Base-by-base conservation (phyloP, 2,113 vertebrate genomes). In the Halcyon malimbica region DNA sequence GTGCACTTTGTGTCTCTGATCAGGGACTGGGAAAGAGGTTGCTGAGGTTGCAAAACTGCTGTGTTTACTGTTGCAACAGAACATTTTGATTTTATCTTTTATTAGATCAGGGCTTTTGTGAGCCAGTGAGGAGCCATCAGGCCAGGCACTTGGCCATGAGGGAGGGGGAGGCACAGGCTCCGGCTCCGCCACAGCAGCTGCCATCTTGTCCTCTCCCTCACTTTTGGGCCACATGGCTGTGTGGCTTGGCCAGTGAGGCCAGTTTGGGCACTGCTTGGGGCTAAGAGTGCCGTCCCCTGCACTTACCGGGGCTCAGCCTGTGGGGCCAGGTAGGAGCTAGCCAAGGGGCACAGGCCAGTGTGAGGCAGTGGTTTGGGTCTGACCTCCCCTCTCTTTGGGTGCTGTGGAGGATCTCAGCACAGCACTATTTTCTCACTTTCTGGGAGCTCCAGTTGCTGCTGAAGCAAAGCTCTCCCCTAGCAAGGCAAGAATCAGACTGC, bases 191-290 rank as follows among this genome's bases (percentile, higher is more conserved):
- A 39, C 25, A 42, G 7, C n/a, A 46, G 42, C 19, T 90, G 41
- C 41, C 48, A 24, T 26, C 16, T 46, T 46, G 51, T n/a, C 9
- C 10, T 25, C 12, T 53, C 42, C 29, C 33, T 53, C 31, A 13
- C 16, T 76, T 83, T n/a, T 9, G 5, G 41, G 60, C 18, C 19
- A 39, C 1, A 5, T 31, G 28, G 20, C n/a, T 4, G 6, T 2
- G 4, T 59, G 48, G 16, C 31, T 83, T 73, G 68, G 73, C 39
- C 57, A 19, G 33, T 21, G 53, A 67, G 51, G 10, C 41, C 57
- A 77, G 20, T 0, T 0, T 29, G 31, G 75, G 65, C 48, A 54
- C 25, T 91, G 51, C 37, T 2, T 0, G 0, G 10, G 39, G 35
- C 60, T 65, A n/a, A 9, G 13, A 10, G 13, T 39, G 29, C 80